Evolutionary conservation across 2,113 vertebrate genomes (phyloP).

Genomic region (Corynorhinus townsendii): DNA sequence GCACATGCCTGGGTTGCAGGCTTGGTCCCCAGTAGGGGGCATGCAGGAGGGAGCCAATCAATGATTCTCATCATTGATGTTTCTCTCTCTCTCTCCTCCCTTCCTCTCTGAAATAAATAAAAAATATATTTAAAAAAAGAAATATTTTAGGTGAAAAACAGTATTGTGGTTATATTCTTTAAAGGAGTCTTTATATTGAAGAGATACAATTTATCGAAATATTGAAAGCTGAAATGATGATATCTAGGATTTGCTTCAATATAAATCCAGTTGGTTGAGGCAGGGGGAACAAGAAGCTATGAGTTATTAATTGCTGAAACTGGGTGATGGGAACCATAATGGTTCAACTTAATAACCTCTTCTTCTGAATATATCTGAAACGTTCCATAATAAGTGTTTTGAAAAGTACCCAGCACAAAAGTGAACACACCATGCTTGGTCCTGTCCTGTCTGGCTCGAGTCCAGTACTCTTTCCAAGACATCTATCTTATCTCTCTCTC

Average conservation of each 20-base stretch:
- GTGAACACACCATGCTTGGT: neutral
- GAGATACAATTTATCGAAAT: neutral
- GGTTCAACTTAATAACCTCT: neutral
- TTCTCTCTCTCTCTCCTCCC: too few relatives aligned
- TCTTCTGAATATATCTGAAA: neutral
- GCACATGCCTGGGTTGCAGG: too few relatives aligned
- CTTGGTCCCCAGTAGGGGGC: too few relatives aligned
- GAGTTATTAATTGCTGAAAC: neutral
- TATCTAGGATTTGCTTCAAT: neutral
- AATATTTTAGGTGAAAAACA: neutral
- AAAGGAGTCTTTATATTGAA: neutral
- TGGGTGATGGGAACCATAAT: neutral
- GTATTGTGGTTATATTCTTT: neutral
- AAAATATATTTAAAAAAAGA: too few relatives aligned
- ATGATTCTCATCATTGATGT: too few relatives aligned
- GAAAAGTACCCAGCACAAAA: neutral
- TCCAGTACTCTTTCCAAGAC: neutral
- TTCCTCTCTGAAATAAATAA: too few relatives aligned
- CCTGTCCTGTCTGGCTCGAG: neutral
- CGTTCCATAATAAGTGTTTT: neutral
- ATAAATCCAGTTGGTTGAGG: neutral
- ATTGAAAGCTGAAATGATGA: neutral
- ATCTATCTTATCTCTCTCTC: neutral
- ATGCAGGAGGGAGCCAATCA: too few relatives aligned
- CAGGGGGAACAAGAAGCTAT: neutral